Base-by-base conservation (phyloP, 2,113 vertebrate species). In the Nannospalax galili region DNA sequence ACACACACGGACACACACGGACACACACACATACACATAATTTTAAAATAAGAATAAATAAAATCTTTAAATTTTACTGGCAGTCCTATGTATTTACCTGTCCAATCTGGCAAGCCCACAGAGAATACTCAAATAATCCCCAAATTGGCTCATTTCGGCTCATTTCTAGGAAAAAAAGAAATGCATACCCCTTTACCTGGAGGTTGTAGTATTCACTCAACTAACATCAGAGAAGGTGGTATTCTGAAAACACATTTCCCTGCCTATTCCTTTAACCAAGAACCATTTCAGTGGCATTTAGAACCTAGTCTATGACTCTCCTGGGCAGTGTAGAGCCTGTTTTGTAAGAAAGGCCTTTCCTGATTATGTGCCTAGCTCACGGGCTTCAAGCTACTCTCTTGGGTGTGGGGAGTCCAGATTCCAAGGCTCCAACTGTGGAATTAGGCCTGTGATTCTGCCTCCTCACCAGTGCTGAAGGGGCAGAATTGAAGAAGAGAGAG, bases 381-480 rank as follows among this genome's bases (percentile, higher is more conserved):
- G 3, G 60, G 12, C 26, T 35, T 12, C n/a, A 32, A 45, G 48
- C 4, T 15, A 5, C 35, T 45, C 4, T 69, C 4, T 1, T 0
- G 9, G 8, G 7, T 48, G 5, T 0, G 9, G 10, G 24, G 22
- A 77, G 5, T 3, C 8, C 22, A 45, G 22, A 14, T 7, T 42
- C 65, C 30, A 3, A 28, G 4, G 2, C 37, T n/a, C 9, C 16
- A 2, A 26, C 1, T 2, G 0, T 9, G 5, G 7, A 14, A n/a
- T 40, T 32, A 45, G 78, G 7, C 40, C 4, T 0, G 5, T 6
- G 56, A 10, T n/a, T 78, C 56, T 30, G 37, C 24, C 40, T 84
- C 37, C 24, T 58, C 7, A 24, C 35, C 37, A 65, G 10, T 22
- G 3, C 10, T 7, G 28, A 14, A 56, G 45, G 7, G 40, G 15